Percentiles rank a stretch among this genome's conserved stretches.
Evolutionary conservation across 2,113 vertebrate species (phyloP).

Genomic region (Struthio camelus): DNA sequence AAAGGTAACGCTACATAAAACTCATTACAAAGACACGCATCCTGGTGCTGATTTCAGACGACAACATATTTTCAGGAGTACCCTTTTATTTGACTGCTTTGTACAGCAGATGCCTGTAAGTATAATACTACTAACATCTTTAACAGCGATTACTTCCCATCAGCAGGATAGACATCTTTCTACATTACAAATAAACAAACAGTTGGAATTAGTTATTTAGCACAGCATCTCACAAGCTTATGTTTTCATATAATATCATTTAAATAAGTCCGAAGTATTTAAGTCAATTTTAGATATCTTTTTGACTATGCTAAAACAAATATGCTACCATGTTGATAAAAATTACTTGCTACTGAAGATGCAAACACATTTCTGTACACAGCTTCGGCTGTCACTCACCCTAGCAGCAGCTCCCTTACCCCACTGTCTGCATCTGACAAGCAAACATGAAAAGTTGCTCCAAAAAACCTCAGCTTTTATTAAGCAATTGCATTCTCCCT

Average conservation of each 20-base stretch:
- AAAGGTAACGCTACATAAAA: not conserved
- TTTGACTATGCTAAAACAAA: not conserved
- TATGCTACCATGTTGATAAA: not conserved
- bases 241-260: not conserved
- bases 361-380: fast-evolving
- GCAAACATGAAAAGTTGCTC: not conserved
- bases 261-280: not conserved
- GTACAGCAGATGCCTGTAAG: not conserved
- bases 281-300: not conserved
- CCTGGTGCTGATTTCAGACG: not conserved
- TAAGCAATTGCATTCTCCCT: not conserved
- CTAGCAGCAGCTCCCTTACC: not conserved
- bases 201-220: not conserved
- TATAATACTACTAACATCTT: not conserved
- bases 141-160: not conserved
- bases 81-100: not conserved
- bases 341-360: not conserved
- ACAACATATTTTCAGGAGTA: not conserved
- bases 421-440: not conserved
- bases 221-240: not conserved
- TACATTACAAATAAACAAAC: not conserved
- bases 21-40: too few relatives aligned
- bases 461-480: not conserved
- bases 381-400: not conserved
- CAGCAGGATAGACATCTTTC: not conserved